These are phyloP conservation scores for Numenius arquata DNA, from an alignment of 2,113 vertebrate genomes.

Conservation along the genomic window DNA sequence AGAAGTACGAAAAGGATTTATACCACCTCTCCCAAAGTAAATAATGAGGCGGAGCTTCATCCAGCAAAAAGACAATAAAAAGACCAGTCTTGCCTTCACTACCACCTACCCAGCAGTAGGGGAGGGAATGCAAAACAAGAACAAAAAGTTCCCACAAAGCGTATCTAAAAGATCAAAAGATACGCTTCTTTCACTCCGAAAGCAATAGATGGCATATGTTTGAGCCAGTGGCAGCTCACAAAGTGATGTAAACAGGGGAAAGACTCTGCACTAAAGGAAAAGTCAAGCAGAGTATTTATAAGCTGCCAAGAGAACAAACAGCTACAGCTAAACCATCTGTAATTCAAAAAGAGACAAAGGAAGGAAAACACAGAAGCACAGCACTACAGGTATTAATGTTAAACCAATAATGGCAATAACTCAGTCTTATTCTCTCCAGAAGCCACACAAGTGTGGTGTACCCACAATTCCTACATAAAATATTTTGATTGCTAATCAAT, in stretches of 20 bases:
- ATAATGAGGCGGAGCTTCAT: background rate
- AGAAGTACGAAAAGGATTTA: background rate
- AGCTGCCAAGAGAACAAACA: background rate
- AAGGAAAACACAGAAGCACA: background rate
- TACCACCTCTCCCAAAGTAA: background rate
- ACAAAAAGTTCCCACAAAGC: background rate
- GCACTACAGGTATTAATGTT: background rate
- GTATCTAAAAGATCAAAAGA: background rate
- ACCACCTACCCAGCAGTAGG: background rate
- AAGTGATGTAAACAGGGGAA: background rate
- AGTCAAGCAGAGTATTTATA: background rate
- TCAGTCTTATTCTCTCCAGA: background rate
- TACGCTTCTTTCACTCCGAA: fast-evolving
- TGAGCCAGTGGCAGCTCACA: background rate
- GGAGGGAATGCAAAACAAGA: background rate
- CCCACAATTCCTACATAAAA: background rate
- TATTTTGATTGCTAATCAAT: background rate
- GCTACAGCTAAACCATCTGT: background rate
- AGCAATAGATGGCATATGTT: background rate
- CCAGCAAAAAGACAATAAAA: background rate
- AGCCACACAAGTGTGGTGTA: background rate
- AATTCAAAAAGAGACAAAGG: background rate
- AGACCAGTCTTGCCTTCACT: background rate
- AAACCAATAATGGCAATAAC: background rate
- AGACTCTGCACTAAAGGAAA: background rate